Evolutionary conservation across 2,888 invertebrate species (phyloP).

Genomic region (Ctena decussata): DNA sequence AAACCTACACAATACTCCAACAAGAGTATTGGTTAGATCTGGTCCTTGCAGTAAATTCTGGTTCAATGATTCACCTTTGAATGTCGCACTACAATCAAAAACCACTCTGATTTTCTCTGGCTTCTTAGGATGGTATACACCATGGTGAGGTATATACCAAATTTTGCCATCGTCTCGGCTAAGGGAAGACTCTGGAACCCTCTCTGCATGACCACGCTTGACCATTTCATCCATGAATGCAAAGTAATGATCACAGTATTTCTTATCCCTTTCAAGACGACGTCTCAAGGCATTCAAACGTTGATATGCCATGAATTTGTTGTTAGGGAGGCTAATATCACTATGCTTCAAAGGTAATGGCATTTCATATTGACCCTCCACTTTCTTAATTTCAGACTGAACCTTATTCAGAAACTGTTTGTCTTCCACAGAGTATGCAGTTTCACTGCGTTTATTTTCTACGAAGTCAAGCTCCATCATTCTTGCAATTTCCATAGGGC

Average conservation of each 20-base stretch:
- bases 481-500: constrained; percentile 5
- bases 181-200: background rate
- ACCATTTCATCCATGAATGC: constrained; percentile 7
- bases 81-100: background rate
- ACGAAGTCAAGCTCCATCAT: constrained; percentile 21
- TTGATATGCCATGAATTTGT: constrained; percentile 8
- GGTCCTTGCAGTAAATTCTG: background rate
- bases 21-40: constrained; percentile 4
- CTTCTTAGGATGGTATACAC: constrained; percentile 8
- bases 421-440: too few species aligned
- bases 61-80: background rate
- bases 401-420: too few species aligned
- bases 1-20: too few species aligned
- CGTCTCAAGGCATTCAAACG: background rate
- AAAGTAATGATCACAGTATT: background rate
- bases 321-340: background rate
- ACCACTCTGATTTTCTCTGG: constrained; percentile 1
- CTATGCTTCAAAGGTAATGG: constrained; percentile 11
- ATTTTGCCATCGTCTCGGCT: background rate
- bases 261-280: constrained; percentile 4
- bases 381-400: background rate
- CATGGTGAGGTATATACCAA: constrained; percentile 22
- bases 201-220: background rate
- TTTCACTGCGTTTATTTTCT: background rate
- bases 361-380: constrained; percentile 21